These are phyloP conservation scores for Andrena praecox DNA, from an alignment of 2,888 invertebrate species.

Conservation along the genomic window DNA sequence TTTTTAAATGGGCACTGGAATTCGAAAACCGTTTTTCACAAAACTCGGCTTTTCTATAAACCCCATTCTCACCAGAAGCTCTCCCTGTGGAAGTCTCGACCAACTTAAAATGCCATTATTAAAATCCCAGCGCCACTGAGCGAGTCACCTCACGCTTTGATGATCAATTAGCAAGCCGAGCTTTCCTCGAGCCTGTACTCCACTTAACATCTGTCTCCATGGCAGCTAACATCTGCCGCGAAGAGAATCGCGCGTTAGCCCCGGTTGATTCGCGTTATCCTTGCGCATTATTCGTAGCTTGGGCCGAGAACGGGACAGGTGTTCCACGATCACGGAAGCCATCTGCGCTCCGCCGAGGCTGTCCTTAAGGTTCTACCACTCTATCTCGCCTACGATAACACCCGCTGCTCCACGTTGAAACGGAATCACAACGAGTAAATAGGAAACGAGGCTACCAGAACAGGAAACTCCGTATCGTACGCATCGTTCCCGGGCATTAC, in stretches of 20 bases:
- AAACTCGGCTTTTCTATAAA: no score
- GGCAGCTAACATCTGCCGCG: constrained; percentile 25
- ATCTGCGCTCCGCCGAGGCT: constrained; percentile 33
- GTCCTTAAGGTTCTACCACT: not conserved
- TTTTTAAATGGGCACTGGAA: no score
- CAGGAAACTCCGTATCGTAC: not conserved
- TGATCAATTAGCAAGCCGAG: constrained; percentile 13
- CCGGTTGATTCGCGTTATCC: not conserved
- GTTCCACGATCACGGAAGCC: constrained; percentile 46
- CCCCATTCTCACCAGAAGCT: no score
- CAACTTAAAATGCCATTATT: no score
- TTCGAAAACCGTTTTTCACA: no score
- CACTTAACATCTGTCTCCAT: constrained; percentile 25
- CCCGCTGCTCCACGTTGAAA: not conserved
- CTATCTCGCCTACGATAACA: constrained; percentile 26
- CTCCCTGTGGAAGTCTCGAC: no score
- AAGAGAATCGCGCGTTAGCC: not conserved
- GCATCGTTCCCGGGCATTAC: not conserved
- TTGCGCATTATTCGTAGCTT: not conserved
- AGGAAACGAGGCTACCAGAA: not conserved
- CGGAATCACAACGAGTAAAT: constrained; percentile 1
- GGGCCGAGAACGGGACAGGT: constrained; percentile 41
- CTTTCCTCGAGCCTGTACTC: not conserved
- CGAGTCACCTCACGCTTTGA: not conserved
- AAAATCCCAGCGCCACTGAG: no score